These are phyloP conservation scores for Coremacera marginata DNA, from an alignment of 2,888 invertebrate genomes.

Conservation along the genomic window DNA sequence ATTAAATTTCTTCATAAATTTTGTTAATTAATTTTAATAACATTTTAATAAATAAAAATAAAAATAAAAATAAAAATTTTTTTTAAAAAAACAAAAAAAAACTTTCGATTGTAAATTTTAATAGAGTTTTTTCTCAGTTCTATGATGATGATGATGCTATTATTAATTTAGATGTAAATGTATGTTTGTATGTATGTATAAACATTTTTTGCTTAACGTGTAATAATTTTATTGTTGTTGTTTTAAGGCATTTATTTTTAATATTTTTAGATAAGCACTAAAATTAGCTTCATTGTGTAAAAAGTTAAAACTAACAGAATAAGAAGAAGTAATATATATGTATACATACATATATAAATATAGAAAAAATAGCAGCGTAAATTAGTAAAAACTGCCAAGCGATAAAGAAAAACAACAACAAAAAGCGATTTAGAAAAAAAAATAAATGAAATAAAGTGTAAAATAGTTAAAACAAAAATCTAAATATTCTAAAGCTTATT, in stretches of 20 bases:
- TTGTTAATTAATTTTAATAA: neutral
- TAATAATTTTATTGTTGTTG: neutral
- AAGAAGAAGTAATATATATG: neutral
- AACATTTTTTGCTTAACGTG: too few relatives aligned
- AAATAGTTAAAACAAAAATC: slow-evolving; percentile 39
- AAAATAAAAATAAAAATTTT: neutral
- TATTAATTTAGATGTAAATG: neutral
- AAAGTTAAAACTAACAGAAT: slow-evolving; percentile 41
- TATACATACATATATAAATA: slow-evolving; percentile 29
- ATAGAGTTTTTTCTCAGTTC: neutral
- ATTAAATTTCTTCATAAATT: neutral
- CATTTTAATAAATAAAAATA: neutral
- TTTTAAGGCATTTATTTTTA: neutral
- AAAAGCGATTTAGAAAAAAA: slow-evolving; percentile 52
- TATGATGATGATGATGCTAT: neutral
- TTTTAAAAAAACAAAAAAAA: too few relatives aligned
- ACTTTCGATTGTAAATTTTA: slow-evolving; percentile 3
- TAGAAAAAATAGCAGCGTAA: slow-evolving; percentile 27
- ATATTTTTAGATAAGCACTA: neutral
- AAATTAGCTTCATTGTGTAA: slow-evolving; percentile 28
- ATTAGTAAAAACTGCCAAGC: slow-evolving; percentile 41
- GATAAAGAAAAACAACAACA: slow-evolving; percentile 33
- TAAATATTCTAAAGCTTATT: slow-evolving; percentile 42
- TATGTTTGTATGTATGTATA: neutral
- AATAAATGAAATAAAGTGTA: slow-evolving; percentile 38